phyloP scores from a whole-genome alignment of 2,797 vertebrate species.

The Cetoscarus ocellatus region DNA sequence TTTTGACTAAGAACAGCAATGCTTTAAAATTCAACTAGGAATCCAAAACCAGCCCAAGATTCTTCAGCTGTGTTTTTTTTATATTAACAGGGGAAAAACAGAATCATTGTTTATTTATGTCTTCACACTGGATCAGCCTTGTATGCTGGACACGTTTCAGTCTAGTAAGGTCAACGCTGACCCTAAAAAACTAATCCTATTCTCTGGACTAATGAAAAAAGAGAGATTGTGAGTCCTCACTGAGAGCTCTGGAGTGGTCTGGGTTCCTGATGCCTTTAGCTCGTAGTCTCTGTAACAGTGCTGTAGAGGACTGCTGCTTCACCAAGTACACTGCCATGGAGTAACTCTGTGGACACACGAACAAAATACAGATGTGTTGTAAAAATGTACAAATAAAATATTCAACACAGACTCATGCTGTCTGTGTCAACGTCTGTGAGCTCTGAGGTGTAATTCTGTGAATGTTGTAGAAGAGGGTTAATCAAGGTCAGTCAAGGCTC shows the following conservation, averaged over 20 bases:
- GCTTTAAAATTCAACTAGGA: no score
- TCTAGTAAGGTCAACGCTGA: neutral
- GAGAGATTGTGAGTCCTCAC: slow-evolving; percentile 78
- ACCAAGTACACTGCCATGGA: slow-evolving; percentile 99
- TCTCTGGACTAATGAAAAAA: neutral
- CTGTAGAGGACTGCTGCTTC: slow-evolving; percentile 96
- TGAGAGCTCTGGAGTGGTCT: slow-evolving; percentile 98
- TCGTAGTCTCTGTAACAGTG: slow-evolving; percentile 95
- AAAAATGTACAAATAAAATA: neutral
- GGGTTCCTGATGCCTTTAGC: slow-evolving; percentile 98
- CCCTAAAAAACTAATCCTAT: neutral
- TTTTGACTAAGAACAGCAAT: no score
- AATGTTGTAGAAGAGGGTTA: neutral
- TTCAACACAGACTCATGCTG: neutral
- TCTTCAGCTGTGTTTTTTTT: no score
- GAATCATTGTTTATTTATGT: no score
- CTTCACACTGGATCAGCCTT: neutral
- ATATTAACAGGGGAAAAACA: no score
- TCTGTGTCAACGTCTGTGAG: neutral
- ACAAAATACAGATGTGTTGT: neutral
- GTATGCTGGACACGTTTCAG: neutral
- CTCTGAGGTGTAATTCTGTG: neutral
- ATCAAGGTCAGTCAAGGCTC: neutral
- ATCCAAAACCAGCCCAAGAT: no score
- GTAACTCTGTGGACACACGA: slow-evolving; percentile 89